Evolutionary conservation across 1,140 invertebrate species (phyloP).

Genomic region (Caerostris darwini): DNA sequence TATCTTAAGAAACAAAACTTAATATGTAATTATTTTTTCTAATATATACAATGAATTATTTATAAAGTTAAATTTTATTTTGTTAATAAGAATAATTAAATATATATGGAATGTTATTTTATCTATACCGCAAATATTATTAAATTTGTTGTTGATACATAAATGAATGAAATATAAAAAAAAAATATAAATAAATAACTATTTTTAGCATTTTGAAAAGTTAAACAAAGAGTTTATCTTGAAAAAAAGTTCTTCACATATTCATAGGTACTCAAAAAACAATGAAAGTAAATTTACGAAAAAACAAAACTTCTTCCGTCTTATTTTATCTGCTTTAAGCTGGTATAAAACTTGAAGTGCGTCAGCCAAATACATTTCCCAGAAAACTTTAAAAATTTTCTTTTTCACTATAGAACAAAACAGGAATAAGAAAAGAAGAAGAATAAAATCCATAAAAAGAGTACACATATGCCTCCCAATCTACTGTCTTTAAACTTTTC

Average conservation of each 20-base stretch:
- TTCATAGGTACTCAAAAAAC: not conserved
- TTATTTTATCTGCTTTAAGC: conserved; percentile 21
- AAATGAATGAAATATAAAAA: no score
- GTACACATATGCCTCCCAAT: not conserved
- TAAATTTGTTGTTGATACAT: no score
- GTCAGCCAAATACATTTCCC: conserved; percentile 37
- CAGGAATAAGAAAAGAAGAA: not conserved
- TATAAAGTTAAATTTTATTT: no score
- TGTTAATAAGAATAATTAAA: no score
- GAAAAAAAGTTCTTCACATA: not conserved
- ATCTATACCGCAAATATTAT: no score
- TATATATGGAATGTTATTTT: no score
- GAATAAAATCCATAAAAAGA: not conserved
- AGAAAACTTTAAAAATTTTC: conserved; percentile 30
- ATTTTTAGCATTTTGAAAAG: no score
- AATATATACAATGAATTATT: no score
- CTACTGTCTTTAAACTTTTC: conserved; percentile 39
- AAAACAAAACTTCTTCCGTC: not conserved
- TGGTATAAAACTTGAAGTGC: conserved; percentile 20
- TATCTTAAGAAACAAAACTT: no score
- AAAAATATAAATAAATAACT: no score
- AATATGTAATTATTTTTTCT: no score
- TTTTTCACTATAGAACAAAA: not conserved
- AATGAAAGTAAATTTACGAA: not conserved
- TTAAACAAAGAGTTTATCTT: no score